A percentile compares a stretch with the other conserved stretches of the same genome.
phyloP scores from a whole-genome alignment of 2,113 vertebrate genomes.

The Henicopernis longicauda region DNA sequence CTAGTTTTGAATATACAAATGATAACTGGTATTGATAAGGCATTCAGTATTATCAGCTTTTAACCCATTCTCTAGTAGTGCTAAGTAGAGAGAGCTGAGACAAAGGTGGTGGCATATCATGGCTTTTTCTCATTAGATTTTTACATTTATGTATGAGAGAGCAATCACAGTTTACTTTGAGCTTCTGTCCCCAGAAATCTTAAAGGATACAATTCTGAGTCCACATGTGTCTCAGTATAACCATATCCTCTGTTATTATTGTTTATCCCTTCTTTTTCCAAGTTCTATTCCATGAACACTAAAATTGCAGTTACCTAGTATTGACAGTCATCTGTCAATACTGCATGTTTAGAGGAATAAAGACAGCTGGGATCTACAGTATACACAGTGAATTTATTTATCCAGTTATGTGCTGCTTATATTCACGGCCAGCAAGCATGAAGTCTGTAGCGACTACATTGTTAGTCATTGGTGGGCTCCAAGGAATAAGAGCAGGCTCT shows the following conservation, averaged over 20 bases:
- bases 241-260: background rate
- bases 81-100: background rate
- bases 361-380: background rate
- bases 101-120: background rate
- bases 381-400: background rate
- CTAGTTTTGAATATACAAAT: background rate
- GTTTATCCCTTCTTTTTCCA: background rate
- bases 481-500: background rate
- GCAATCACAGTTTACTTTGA: background rate
- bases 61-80: background rate
- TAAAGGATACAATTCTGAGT: background rate
- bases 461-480: no score
- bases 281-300: background rate
- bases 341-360: background rate
- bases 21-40: background rate
- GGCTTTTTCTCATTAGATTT: background rate
- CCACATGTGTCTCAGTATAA: background rate
- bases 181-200: background rate
- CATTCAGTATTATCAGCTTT: background rate
- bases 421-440: accelerated
- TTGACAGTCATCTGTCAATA: background rate
- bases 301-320: background rate
- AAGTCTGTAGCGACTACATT: background rate
- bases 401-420: background rate
- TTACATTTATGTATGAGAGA: background rate